These are phyloP conservation scores for Drosophila neocordata DNA, from an alignment of 1,140 invertebrate genomes.

Conservation along the genomic window DNA sequence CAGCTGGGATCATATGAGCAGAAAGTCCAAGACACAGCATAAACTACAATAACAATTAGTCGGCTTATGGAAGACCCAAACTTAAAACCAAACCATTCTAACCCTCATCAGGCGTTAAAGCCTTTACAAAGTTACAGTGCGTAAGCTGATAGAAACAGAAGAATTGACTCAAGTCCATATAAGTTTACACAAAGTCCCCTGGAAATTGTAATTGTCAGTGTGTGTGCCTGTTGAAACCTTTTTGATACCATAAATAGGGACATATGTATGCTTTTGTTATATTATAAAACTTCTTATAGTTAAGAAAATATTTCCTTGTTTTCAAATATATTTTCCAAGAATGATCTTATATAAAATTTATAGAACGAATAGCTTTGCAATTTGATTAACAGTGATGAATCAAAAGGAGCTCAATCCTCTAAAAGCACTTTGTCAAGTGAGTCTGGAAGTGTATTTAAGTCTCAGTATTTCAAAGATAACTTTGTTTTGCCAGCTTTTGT, in stretches of 20 bases:
- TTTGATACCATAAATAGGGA: not conserved
- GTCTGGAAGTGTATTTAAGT: conserved; percentile 49
- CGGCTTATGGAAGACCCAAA: conserved; percentile 33
- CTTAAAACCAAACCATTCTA: conserved; percentile 13
- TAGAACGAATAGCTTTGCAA: not conserved
- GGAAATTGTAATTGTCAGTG: conserved; percentile 26
- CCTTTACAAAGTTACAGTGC: conserved; percentile 56
- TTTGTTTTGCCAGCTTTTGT: conserved; percentile 51
- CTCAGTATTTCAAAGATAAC: conserved; percentile 56
- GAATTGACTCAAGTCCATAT: conserved; percentile 29
- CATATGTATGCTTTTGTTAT: conserved; percentile 39
- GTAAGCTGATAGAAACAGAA: conserved; percentile 49
- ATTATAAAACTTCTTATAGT: conserved; percentile 24
- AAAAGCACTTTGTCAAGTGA: conserved; percentile 44
- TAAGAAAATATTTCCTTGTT: not conserved
- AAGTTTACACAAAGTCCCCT: conserved; percentile 46
- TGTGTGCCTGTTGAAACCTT: not conserved
- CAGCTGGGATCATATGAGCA: conserved; percentile 31
- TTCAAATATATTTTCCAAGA: not conserved
- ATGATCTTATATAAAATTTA: not conserved
- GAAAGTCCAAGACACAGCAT: conserved; percentile 22
- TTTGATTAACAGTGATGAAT: conserved; percentile 26
- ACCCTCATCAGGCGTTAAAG: conserved; percentile 65
- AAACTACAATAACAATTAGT: conserved; percentile 75
- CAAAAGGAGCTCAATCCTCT: conserved; percentile 41